phyloP scores from a whole-genome alignment of 2,797 vertebrate species.

The Muscicapa comitata region DNA sequence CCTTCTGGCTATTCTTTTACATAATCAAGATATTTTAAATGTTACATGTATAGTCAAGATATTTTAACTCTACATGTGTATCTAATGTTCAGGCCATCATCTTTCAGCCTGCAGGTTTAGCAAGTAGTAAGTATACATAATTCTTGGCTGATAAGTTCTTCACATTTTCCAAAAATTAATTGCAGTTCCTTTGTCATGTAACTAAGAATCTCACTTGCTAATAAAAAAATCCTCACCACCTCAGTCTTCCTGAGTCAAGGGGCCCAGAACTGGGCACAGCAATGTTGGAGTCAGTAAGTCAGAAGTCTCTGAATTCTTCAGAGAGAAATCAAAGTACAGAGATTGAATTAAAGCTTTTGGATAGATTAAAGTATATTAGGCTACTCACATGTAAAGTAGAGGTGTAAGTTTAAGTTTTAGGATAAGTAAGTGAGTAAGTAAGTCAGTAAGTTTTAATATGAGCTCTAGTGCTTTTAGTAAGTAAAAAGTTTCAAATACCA shows the following conservation, averaged over 20 bases:
- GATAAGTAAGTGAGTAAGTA: too few species aligned
- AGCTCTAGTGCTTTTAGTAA: too few species aligned
- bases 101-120: not conserved
- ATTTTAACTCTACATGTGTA: not conserved
- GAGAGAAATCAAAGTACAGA: too few species aligned
- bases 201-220: not conserved
- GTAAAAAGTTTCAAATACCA: too few species aligned
- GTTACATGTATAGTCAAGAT: not conserved
- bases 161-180: not conserved
- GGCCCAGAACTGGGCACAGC: not conserved
- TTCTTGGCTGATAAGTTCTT: not conserved
- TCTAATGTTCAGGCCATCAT: not conserved
- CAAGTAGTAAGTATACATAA: not conserved
- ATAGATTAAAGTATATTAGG: too few species aligned
- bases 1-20: not conserved
- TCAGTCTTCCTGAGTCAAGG: not conserved
- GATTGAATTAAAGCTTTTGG: too few species aligned
- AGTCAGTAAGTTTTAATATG: too few species aligned
- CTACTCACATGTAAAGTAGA: too few species aligned
- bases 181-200: not conserved
- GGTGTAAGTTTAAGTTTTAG: too few species aligned
- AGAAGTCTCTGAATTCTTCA: too few species aligned
- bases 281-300: too few species aligned
- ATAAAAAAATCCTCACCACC: not conserved
- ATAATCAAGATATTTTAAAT: not conserved